Evolutionary conservation across 2,888 invertebrate genomes (phyloP), one percentile per base, ranked within the genome.

Genomic region (Cyrtodaria siliqua): DNA sequence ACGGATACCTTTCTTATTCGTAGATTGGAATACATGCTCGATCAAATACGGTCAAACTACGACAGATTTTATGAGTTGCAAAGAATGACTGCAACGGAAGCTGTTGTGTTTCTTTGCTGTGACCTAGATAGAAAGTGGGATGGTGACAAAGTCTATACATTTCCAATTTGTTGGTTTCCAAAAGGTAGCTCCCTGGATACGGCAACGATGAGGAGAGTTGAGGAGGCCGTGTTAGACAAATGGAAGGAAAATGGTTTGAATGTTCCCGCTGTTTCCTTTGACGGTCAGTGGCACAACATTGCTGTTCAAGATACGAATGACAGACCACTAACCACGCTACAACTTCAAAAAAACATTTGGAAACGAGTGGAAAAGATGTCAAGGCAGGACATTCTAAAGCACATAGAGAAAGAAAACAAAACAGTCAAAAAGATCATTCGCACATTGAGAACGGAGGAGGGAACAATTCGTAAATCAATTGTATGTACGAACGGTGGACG

Each of bases 311-410:
- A 33, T 16, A 9, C 27, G 18, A 18, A 44, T 12, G 33, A 49
- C 8, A 29, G 50, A 29, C 66, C 72, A 27, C 44, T 72, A 14
- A 72, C 72, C 6, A n/a, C 26, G 33, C 52, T 69, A 3, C 74
- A 74, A 33, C 59, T 68, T 1, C 74, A 74, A 42, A 68, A 68
- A 44, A 63, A 74, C 53, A 55, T 74, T 2, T 74, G 68, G 68
- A 42, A 67, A 16, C n/a, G 29, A 16, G 57, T 50, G 3, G 53
- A 47, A n/a, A 16, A 47, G 12, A 73, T 52, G 50, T 18, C 27
- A 27, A 73, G 67, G 55, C 33, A 33, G 6, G 59, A 67, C 1
- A 73, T 73, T 26, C 23, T 73, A 6, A 23, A 6, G 9, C 23
- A 24, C 2, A 12, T 73, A 16, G 42, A 50, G 20, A 24, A 56